Conservation (phyloP, 2,797 vertebrate genomes). For the Onychomys leucogaster region DNA sequence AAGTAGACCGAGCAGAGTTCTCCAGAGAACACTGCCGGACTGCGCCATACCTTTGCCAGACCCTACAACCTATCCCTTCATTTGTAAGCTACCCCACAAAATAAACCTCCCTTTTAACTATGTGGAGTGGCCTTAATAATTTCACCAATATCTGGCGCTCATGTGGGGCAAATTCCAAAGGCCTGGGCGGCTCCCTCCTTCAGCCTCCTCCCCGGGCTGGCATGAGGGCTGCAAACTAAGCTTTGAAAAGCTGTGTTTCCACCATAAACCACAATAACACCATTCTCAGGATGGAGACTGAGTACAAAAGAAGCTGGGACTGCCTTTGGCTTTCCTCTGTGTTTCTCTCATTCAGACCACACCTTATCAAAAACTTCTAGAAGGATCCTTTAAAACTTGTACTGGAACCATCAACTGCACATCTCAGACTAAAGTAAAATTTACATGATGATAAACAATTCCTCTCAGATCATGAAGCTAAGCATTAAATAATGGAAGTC, state of each 20-base stretch:
- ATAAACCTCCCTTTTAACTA: too few species aligned
- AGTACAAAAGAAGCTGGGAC: too few species aligned
- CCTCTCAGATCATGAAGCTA: not conserved
- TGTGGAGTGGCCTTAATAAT: too few species aligned
- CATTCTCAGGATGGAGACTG: not conserved
- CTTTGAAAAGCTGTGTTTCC: not conserved
- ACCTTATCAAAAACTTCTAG: not conserved
- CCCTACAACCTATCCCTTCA: too few species aligned
- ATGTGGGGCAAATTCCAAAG: too few species aligned
- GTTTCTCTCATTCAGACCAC: not conserved
- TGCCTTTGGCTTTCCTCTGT: not conserved
- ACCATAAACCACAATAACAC: not conserved
- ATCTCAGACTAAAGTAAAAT: not conserved
- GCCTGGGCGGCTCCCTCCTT: too few species aligned
- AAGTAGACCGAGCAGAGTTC: too few species aligned
- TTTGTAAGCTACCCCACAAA: too few species aligned
- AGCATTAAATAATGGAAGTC: not conserved
- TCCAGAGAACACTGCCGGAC: too few species aligned
- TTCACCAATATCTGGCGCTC: too few species aligned
- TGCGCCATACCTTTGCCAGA: too few species aligned
- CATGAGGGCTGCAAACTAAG: not conserved
- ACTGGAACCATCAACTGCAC: not conserved
- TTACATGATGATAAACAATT: not conserved
- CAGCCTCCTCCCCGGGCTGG: too few species aligned
- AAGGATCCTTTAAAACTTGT: not conserved